Evolutionary conservation across 1,140 invertebrate genomes (phyloP).

Genomic region (Temnothorax longispinosus): DNA sequence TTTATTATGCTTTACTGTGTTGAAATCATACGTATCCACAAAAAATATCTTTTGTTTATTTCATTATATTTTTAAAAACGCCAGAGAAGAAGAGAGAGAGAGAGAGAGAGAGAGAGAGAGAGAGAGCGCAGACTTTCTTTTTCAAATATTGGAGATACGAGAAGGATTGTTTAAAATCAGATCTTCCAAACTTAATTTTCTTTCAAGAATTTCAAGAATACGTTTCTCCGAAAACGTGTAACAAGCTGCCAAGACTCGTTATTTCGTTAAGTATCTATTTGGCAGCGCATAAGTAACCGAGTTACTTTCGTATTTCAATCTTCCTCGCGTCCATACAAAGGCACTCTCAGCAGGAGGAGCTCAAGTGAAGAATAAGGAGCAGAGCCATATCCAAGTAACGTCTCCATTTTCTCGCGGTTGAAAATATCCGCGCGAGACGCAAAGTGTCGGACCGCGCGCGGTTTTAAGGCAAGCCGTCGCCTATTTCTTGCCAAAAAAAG

Average conservation of each 20-base stretch:
- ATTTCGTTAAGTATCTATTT: conserved; percentile 32
- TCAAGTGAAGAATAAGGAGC: background rate
- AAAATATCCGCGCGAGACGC: conserved; percentile 15
- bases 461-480: conserved; percentile 33
- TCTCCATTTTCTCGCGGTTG: conserved; percentile 42
- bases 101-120: background rate
- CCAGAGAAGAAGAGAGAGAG: background rate
- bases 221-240: background rate
- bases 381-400: background rate
- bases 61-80: background rate
- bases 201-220: background rate
- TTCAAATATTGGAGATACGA: background rate
- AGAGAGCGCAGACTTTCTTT: background rate
- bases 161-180: background rate
- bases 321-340: conserved; percentile 4
- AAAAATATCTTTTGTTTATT: conserved; percentile 6
- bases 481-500: conserved; percentile 37
- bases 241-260: background rate
- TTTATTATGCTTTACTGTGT: background rate
- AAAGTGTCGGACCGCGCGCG: conserved; percentile 35
- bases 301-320: conserved; percentile 34
- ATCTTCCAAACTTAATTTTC: background rate
- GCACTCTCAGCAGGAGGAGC: background rate
- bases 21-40: background rate
- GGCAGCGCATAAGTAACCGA: conserved; percentile 14